Evolutionary conservation across 1,140 invertebrate genomes (phyloP).

Genomic region (Drosophila subobscura): DNA sequence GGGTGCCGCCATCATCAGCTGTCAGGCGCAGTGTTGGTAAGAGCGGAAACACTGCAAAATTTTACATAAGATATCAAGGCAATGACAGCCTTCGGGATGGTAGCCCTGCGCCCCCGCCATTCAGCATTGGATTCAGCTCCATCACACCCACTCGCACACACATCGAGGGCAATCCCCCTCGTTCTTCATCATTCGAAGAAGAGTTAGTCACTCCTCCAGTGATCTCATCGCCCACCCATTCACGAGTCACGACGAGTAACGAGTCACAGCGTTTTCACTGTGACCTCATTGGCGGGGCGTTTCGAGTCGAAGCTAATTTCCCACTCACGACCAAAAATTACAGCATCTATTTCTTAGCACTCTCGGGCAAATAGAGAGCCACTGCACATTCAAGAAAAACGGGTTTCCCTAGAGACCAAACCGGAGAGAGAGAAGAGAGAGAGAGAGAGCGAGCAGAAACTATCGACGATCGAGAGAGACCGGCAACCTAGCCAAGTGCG

Average conservation of each 20-base stretch:
- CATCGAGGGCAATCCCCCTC: no score
- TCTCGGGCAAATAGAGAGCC: slow-evolving; percentile 15
- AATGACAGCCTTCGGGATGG: background rate
- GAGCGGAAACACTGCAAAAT: background rate
- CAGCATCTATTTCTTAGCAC: slow-evolving; percentile 34
- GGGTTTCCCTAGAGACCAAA: slow-evolving; percentile 15
- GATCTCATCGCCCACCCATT: slow-evolving; percentile 12
- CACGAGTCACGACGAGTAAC: background rate
- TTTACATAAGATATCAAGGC: background rate
- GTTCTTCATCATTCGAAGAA: background rate
- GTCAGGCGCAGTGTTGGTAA: no score
- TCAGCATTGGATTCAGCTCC: no score
- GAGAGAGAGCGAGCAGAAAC: background rate
- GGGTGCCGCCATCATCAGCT: no score
- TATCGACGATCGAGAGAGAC: no score
- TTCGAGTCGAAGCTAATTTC: slow-evolving; percentile 12
- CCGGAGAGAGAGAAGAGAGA: background rate
- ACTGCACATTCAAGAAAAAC: slow-evolving; percentile 26
- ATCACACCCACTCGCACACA: no score
- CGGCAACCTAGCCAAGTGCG: no score
- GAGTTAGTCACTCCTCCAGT: slow-evolving; percentile 8
- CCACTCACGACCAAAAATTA: slow-evolving; percentile 41
- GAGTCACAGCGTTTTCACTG: no score
- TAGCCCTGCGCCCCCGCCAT: no score
- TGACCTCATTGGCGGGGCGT: no score